Evolutionary conservation across 2,113 vertebrate species (phyloP).

Genomic region (Malaclemys terrapin): DNA sequence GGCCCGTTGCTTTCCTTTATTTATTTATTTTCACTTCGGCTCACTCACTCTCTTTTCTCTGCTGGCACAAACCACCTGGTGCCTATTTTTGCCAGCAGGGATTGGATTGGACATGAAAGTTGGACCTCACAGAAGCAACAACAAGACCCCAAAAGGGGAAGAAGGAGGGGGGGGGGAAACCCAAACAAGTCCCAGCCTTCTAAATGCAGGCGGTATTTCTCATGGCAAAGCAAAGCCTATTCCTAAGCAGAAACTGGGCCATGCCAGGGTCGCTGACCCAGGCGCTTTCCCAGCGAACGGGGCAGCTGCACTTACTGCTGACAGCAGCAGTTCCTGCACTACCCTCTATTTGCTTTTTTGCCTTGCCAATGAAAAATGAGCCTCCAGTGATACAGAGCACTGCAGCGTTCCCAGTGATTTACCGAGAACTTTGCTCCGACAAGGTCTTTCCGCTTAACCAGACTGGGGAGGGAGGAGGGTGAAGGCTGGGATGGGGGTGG

Average conservation of each 20-base stretch:
- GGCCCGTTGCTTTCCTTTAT: background rate
- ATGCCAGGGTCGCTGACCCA: constrained; percentile 22
- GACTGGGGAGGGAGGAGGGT: constrained; percentile 8
- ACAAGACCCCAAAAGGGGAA: background rate
- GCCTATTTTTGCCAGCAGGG: background rate
- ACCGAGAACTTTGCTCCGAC: constrained; percentile 41
- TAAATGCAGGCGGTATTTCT: background rate
- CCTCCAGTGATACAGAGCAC: background rate
- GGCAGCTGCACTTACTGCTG: constrained; percentile 20
- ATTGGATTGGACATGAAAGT: background rate
- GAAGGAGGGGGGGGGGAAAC: background rate
- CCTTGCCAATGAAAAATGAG: constrained; percentile 54
- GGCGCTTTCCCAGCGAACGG: constrained; percentile 28
- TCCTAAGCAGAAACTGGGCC: background rate
- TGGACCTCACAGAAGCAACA: constrained; percentile 24
- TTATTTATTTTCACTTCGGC: background rate
- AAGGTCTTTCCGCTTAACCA: constrained; percentile 47
- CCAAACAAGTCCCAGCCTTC: background rate
- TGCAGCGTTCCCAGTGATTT: constrained; percentile 62
- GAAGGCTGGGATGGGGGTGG: background rate
- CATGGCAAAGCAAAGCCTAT: background rate
- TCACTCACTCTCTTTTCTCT: background rate
- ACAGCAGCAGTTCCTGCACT: constrained; percentile 37
- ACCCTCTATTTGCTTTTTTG: constrained; percentile 17
- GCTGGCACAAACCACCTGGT: background rate